Evolutionary conservation across 2,888 invertebrate genomes (phyloP).

Genomic region (Unio pictorum): DNA sequence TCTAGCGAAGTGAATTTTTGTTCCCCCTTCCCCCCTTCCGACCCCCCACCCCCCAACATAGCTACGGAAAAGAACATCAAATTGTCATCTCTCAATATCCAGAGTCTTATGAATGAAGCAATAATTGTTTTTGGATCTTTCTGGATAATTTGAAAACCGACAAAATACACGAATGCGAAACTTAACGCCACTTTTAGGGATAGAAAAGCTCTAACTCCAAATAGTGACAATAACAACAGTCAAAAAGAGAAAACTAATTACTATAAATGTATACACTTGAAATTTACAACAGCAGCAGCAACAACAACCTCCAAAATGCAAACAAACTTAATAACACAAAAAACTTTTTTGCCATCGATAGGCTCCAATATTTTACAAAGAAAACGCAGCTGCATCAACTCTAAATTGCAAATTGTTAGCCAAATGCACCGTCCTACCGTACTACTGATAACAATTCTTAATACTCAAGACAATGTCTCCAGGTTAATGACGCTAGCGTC

Average conservation of each 20-base stretch:
- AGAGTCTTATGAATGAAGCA: too few relatives aligned
- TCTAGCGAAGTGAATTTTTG: background rate
- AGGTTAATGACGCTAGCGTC: conserved; percentile 5
- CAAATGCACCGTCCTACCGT: conserved; percentile 10
- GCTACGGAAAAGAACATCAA: background rate
- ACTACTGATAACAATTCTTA: conserved; percentile 5
- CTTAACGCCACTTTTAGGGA: conserved; percentile 6
- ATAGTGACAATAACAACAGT: conserved; percentile 4
- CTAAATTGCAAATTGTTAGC: conserved; percentile 9
- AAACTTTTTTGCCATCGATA: conserved; percentile 3
- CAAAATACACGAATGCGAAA: conserved; percentile 16
- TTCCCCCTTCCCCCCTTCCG: too few relatives aligned
- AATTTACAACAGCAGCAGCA: background rate
- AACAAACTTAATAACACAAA: background rate
- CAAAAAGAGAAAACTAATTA: conserved; percentile 12
- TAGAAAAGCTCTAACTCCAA: conserved; percentile 7
- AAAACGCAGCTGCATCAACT: conserved; percentile 9
- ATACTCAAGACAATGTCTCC: background rate
- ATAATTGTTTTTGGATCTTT: conserved; percentile 6
- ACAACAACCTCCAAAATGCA: too few relatives aligned
- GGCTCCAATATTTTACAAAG: conserved; percentile 6
- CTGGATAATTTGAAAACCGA: conserved; percentile 7
- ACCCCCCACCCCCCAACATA: background rate
- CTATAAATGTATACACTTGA: conserved; percentile 11
- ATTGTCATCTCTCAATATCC: too few relatives aligned